A percentile compares a stretch with the other conserved stretches of the same genome.
phyloP scores from a whole-genome alignment of 2,113 vertebrate species.

The Myrmecobius fasciatus region DNA sequence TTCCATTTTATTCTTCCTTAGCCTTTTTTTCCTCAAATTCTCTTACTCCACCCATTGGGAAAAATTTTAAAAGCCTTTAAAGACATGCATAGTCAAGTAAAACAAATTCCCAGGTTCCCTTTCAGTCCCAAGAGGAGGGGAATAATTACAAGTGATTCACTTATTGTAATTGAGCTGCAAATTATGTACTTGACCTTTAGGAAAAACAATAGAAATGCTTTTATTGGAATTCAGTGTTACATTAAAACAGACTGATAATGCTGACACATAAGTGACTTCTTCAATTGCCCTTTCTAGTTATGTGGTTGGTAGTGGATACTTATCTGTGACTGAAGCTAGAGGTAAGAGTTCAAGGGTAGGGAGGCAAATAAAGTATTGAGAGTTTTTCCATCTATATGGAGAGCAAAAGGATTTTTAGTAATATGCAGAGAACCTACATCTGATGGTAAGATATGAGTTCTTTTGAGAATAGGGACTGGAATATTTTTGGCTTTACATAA shows the following conservation, averaged over 20 bases:
- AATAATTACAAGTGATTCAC: background rate
- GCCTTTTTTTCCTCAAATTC: background rate
- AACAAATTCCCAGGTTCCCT: background rate
- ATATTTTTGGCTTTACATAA: background rate
- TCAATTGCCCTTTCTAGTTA: background rate
- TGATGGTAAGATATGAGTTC: too few relatives aligned
- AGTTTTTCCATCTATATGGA: background rate
- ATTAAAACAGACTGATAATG: background rate
- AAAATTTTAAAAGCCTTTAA: background rate
- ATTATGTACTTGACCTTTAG: too few relatives aligned
- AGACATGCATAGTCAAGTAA: background rate
- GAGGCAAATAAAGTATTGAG: background rate
- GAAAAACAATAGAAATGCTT: background rate
- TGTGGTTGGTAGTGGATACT: background rate
- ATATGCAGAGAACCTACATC: too few relatives aligned
- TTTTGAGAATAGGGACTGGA: too few relatives aligned
- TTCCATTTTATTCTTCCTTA: background rate
- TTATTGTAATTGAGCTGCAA: background rate
- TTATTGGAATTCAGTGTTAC: background rate
- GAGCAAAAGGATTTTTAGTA: too few relatives aligned
- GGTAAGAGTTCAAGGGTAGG: background rate
- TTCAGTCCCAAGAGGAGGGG: background rate
- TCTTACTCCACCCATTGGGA: background rate
- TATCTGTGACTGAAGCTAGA: background rate
- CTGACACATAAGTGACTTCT: background rate